Percentiles rank a stretch among this genome's conserved stretches.
These are phyloP conservation scores for Sardina pilchardus DNA, from an alignment of 2,113 vertebrate genomes.

Conservation along the genomic window DNA sequence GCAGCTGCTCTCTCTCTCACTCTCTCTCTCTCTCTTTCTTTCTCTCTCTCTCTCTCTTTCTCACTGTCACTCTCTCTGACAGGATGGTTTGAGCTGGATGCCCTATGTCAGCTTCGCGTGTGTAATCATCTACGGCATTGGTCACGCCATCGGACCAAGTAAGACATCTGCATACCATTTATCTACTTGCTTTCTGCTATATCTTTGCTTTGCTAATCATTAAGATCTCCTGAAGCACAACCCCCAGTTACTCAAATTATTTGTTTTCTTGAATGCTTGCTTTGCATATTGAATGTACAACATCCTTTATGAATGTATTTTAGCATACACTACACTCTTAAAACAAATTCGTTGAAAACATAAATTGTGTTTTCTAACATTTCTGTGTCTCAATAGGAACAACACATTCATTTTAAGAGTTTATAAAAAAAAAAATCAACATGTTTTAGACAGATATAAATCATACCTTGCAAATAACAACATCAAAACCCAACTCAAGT, in stretches of 20 bases:
- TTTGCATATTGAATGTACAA: background rate
- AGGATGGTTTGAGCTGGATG: slow-evolving; percentile 79
- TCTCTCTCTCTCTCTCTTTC: too few species aligned
- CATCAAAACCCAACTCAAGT: too few species aligned
- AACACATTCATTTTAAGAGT: too few species aligned
- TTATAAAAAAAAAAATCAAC: too few species aligned
- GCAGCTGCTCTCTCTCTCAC: slow-evolving; percentile 14
- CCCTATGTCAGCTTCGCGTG: slow-evolving; percentile 85
- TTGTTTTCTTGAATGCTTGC: background rate
- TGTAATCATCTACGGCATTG: slow-evolving; percentile 82
- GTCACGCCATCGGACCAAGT: slow-evolving; percentile 91
- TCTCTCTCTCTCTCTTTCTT: background rate
- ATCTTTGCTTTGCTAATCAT: background rate
- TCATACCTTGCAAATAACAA: too few species aligned
- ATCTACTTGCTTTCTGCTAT: background rate
- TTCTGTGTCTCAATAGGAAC: too few species aligned
- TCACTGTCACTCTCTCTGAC: too few species aligned
- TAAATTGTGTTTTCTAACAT: too few species aligned
- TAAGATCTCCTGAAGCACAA: background rate
- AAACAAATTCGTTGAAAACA: too few species aligned
- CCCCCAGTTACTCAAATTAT: background rate
- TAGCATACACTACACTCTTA: too few species aligned
- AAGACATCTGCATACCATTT: slow-evolving; percentile 47
- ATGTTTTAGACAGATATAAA: too few species aligned
- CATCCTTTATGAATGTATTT: too few species aligned